Evolutionary conservation across 2,888 invertebrate species (phyloP).

Genomic region (Lepidocyrtinus sp.): DNA sequence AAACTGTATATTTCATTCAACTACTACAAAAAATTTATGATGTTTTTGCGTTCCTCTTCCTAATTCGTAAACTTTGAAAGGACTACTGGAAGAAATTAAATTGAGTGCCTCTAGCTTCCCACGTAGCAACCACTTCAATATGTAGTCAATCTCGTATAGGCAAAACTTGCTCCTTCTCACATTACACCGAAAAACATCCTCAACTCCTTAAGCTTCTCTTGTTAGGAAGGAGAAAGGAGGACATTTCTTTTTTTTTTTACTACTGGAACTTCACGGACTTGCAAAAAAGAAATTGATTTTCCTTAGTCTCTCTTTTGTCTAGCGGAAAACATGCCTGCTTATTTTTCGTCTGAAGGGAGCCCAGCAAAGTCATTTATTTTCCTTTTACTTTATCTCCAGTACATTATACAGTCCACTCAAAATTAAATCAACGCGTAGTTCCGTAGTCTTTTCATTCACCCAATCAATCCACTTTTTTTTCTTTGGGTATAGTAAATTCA

Average conservation of each 20-base stretch:
- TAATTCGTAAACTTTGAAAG: not conserved
- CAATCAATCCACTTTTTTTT: not conserved
- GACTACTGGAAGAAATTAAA: slow-evolving; percentile 6
- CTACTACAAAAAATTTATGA: slow-evolving; percentile 7
- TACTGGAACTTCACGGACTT: not conserved
- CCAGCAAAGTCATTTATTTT: slow-evolving; percentile 10
- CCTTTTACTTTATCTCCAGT: not conserved
- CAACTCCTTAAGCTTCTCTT: not conserved
- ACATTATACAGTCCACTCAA: slow-evolving; percentile 1
- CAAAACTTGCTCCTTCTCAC: not conserved
- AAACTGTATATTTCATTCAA: not conserved
- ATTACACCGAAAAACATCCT: not conserved
- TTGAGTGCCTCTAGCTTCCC: slow-evolving; percentile 10
- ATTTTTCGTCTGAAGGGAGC: not conserved
- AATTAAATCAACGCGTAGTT: slow-evolving; percentile 23
- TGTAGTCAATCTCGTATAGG: not conserved
- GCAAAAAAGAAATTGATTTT: not conserved
- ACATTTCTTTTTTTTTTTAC: not conserved
- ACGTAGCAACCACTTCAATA: not conserved
- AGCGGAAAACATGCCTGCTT: not conserved
- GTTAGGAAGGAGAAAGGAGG: not conserved
- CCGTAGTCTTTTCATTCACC: not conserved
- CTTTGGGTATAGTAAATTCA: not conserved
- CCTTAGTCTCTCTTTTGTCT: not conserved
- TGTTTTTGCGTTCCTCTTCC: slow-evolving; percentile 13